These are phyloP conservation scores for Erinaceus europaeus DNA, from an alignment of 2,113 vertebrate genomes.

Conservation along the genomic window DNA sequence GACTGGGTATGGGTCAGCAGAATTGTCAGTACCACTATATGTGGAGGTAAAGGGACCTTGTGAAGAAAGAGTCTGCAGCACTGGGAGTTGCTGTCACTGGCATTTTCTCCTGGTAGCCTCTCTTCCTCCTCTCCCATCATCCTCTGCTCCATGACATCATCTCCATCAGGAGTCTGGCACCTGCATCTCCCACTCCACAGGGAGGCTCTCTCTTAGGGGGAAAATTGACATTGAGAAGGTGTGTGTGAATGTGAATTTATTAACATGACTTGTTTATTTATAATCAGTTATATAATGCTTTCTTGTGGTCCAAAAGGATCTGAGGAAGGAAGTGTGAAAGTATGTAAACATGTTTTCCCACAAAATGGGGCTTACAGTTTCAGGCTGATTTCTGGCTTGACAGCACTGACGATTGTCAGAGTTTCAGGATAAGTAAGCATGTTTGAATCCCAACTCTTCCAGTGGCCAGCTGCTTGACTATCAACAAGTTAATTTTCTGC, in stretches of 20 bases:
- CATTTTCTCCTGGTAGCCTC: neutral
- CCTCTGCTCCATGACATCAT: neutral
- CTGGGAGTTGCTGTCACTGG: neutral
- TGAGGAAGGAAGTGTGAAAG: neutral
- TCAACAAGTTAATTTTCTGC: neutral
- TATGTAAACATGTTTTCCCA: neutral
- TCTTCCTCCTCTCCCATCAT: neutral
- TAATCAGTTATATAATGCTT: slow-evolving; percentile 42
- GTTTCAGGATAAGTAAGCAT: neutral
- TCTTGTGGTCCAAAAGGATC: slow-evolving; percentile 19
- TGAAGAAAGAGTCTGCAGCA: neutral
- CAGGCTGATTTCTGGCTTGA: neutral
- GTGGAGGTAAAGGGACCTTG: neutral
- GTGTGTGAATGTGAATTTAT: neutral
- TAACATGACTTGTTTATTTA: slow-evolving; percentile 24
- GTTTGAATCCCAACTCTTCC: neutral
- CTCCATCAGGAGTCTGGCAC: neutral
- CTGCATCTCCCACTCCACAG: neutral
- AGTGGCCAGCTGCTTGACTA: neutral
- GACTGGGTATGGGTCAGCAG: neutral
- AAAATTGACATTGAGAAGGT: slow-evolving; percentile 5
- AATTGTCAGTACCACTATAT: neutral
- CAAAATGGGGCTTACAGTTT: neutral
- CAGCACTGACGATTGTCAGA: neutral
- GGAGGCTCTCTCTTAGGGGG: neutral